phyloP scores from a whole-genome alignment of 2,888 invertebrate genomes.

The Byasa hedistus region DNA sequence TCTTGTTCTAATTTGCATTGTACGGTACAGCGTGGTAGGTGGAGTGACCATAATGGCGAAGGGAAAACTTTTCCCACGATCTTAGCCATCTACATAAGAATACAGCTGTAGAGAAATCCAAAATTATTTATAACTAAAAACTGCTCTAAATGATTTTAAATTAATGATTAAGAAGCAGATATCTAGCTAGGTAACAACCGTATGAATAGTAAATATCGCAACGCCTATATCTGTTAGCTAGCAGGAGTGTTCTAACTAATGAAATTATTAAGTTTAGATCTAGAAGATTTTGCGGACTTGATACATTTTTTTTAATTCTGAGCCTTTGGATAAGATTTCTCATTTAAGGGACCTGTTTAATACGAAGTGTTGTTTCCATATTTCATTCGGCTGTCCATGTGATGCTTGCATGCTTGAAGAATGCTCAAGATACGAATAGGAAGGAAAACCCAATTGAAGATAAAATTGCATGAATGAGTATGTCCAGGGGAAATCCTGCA shows the following conservation, averaged over 20 bases:
- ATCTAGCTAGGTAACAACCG: no score
- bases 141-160: no score
- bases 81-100: not conserved
- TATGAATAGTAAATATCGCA: no score
- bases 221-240: no score
- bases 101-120: not conserved
- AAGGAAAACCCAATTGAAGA: slow-evolving; percentile 10
- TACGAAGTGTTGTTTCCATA: no score
- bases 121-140: not conserved
- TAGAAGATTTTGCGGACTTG: not conserved
- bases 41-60: slow-evolving; percentile 33
- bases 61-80: not conserved
- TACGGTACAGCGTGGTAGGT: slow-evolving; percentile 36
- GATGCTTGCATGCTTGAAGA: not conserved
- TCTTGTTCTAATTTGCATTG: slow-evolving; percentile 46
- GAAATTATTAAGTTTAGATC: no score
- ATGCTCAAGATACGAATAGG: not conserved
- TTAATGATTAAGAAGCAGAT: no score
- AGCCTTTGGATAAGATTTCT: no score
- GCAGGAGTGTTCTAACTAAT: no score
- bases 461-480: slow-evolving; percentile 1
- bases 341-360: no score
- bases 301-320: no score
- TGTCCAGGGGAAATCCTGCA: not conserved
- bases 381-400: not conserved